Conservation (phyloP, 2,113 vertebrate genomes). For the Sterrhoptilus dennistouni region DNA sequence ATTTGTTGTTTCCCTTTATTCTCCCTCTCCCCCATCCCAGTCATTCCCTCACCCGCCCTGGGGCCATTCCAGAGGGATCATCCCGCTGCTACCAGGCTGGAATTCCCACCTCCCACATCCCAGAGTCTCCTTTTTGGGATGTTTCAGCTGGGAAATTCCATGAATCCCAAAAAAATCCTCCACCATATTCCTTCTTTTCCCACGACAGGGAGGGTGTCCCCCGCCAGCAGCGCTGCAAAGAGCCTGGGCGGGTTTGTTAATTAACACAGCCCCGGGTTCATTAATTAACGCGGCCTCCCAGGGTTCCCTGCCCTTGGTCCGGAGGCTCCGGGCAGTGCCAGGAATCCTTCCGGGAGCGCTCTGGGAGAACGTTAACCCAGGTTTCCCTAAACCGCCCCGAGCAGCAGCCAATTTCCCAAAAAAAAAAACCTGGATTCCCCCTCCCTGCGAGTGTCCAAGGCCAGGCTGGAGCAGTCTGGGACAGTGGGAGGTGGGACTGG, state of each 20-base stretch:
- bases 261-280: background rate
- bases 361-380: background rate
- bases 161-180: background rate
- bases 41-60: background rate
- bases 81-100: background rate
- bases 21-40: no score
- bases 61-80: background rate
- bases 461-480: background rate
- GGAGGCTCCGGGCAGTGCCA: background rate
- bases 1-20: background rate
- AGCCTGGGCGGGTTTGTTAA: background rate
- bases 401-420: background rate
- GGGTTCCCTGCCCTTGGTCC: background rate
- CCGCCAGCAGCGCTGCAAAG: background rate
- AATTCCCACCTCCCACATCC: background rate
- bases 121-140: background rate
- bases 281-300: background rate
- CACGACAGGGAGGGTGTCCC: background rate
- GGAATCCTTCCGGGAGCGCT: background rate
- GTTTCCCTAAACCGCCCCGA: background rate
- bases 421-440: rapidly evolving
- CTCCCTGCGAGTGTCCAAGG: background rate
- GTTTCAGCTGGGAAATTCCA: background rate
- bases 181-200: background rate
- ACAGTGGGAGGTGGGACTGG: rapidly evolving